Evolutionary conservation across 1,140 invertebrate species (phyloP).

Genomic region (Zaprionus nigranus): DNA sequence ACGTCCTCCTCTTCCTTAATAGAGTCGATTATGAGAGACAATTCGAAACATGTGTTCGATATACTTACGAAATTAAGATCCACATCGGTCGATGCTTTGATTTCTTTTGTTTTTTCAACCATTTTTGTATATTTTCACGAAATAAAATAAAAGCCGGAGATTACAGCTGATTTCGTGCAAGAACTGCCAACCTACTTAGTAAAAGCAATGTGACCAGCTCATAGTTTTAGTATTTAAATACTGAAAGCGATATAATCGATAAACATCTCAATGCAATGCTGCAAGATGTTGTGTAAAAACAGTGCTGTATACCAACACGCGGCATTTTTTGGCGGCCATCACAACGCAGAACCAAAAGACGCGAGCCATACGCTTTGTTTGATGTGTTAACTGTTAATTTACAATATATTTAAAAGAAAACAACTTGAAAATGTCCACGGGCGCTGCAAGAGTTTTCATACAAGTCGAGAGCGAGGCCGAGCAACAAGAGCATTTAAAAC

Average conservation of each 20-base stretch:
- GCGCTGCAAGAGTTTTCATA: conserved; percentile 84
- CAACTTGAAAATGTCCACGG: conserved; percentile 66
- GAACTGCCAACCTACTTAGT: conserved; percentile 33
- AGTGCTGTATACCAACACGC: conserved; percentile 42
- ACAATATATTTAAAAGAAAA: conserved; percentile 43
- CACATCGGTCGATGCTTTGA: conserved; percentile 27
- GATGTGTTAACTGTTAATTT: conserved; percentile 58
- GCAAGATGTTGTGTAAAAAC: not conserved
- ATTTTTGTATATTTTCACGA: conserved; percentile 54
- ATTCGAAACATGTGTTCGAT: no score
- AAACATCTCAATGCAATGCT: not conserved
- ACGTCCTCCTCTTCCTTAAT: conserved; percentile 96
- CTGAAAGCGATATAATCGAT: not conserved
- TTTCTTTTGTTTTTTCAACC: conserved; percentile 40
- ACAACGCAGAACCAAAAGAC: conserved; percentile 47
- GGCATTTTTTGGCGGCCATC: conserved; percentile 64
- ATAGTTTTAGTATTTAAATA: conserved; percentile 5
- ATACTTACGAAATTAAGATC: conserved; percentile 70
- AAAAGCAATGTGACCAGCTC: not conserved
- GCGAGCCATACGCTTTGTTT: conserved; percentile 27
- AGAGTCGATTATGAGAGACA: not conserved
- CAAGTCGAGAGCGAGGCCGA: conserved; percentile 85
- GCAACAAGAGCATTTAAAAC: conserved; percentile 85
- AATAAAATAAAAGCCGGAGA: conserved; percentile 62
- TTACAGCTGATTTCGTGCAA: conserved; percentile 51